Conservation (phyloP, 2,113 vertebrate genomes). For the Thryonomys swinderianus region DNA sequence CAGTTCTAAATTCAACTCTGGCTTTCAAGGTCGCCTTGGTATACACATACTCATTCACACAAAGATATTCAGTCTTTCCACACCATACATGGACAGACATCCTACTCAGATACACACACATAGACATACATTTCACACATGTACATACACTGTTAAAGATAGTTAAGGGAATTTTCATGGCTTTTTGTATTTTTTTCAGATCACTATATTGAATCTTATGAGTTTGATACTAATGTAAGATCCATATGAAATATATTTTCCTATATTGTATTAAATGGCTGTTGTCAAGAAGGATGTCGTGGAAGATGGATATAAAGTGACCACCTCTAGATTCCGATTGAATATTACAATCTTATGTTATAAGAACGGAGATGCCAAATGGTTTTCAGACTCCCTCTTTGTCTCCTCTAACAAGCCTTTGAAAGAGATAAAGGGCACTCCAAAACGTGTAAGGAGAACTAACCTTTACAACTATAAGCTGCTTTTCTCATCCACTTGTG, state of each 20-base stretch:
- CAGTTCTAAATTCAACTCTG: slow-evolving; percentile 36
- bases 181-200: background rate
- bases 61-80: background rate
- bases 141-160: background rate
- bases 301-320: background rate
- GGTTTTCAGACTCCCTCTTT: background rate
- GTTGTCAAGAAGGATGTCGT: background rate
- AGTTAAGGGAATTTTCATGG: background rate
- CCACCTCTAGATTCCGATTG: background rate
- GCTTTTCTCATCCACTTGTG: background rate
- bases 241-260: background rate
- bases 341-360: background rate
- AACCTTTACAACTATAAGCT: background rate
- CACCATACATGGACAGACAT: background rate
- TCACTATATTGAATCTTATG: background rate
- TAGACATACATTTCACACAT: background rate
- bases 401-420: background rate
- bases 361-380: background rate
- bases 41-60: background rate
- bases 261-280: background rate
- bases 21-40: background rate
- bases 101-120: background rate
- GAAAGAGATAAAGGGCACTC: background rate
- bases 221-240: background rate
- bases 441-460: background rate